A percentile compares a stretch with the other conserved stretches of the same genome.
Evolutionary conservation across 2,797 vertebrate species (phyloP).

Genomic region (Discoglossus pictus): DNA sequence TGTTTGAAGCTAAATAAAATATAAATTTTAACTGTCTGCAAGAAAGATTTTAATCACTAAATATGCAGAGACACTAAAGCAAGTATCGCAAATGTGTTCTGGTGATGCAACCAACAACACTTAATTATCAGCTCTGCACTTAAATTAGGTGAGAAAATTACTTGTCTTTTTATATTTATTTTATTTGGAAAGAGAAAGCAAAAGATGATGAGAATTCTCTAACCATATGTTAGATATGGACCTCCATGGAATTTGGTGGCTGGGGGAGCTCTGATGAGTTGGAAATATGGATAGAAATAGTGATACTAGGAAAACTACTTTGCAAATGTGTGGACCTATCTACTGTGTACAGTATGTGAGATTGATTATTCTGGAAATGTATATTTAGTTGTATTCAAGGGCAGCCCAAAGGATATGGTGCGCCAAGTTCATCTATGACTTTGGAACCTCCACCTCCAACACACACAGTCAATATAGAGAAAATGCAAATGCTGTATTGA

Average conservation of each 20-base stretch:
- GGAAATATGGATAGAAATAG: background rate
- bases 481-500: too few species aligned
- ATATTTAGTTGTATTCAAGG: too few species aligned
- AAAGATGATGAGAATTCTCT: slow-evolving; percentile 61
- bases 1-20: slow-evolving; percentile 39
- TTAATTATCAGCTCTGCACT: slow-evolving; percentile 81
- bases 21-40: slow-evolving; percentile 63
- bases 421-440: too few species aligned
- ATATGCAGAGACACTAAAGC: slow-evolving; percentile 74
- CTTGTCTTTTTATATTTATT: slow-evolving; percentile 79
- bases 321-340: slow-evolving; percentile 12
- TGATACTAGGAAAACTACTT: background rate
- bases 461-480: too few species aligned
- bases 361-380: too few species aligned
- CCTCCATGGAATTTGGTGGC: slow-evolving; percentile 25
- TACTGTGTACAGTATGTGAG: too few species aligned
- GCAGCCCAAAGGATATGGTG: too few species aligned
- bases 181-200: slow-evolving; percentile 71
- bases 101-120: slow-evolving; percentile 73
- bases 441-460: too few species aligned
- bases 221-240: slow-evolving; percentile 52
- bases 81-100: slow-evolving; percentile 69
- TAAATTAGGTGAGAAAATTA: slow-evolving; percentile 83
- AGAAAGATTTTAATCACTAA: slow-evolving; percentile 67
- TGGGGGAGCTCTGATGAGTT: background rate